Evolutionary conservation across 2,797 vertebrate species (phyloP).

Genomic region (Molossus molossus): DNA sequence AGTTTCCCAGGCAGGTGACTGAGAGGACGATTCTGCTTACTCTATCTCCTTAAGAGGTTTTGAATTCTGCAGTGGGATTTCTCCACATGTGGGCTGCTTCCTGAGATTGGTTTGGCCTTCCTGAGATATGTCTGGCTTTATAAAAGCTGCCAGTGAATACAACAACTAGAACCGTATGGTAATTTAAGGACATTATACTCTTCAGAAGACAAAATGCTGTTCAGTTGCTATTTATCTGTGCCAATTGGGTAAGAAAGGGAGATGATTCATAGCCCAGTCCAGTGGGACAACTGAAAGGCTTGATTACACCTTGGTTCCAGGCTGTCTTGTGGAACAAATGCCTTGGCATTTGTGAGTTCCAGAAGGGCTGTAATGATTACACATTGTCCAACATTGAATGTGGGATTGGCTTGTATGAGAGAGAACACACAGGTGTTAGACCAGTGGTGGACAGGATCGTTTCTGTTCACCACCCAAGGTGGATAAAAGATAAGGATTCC

Average conservation of each 20-base stretch:
- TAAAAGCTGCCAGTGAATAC: constrained; percentile 57
- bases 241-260: constrained; percentile 69
- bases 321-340: constrained; percentile 69
- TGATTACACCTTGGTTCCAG: constrained; percentile 81
- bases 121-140: constrained; percentile 47
- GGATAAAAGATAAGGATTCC: constrained; percentile 45
- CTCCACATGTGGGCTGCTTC: constrained; percentile 39
- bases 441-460: constrained; percentile 27
- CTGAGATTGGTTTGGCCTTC: constrained; percentile 62
- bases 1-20: constrained; percentile 75
- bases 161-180: neutral
- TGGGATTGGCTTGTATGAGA: constrained; percentile 71
- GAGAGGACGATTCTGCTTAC: neutral
- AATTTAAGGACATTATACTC: constrained; percentile 72
- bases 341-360: constrained; percentile 60
- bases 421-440: constrained; percentile 37
- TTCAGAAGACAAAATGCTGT: constrained; percentile 65
- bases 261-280: constrained; percentile 68
- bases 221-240: constrained; percentile 71
- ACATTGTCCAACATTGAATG: constrained; percentile 72
- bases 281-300: constrained; percentile 66
- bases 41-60: constrained; percentile 58
- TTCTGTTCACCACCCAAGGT: constrained; percentile 34
- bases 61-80: neutral
- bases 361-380: constrained; percentile 49